Conservation (phyloP, 2,888 invertebrate genomes). For the Pomacea canaliculata region DNA sequence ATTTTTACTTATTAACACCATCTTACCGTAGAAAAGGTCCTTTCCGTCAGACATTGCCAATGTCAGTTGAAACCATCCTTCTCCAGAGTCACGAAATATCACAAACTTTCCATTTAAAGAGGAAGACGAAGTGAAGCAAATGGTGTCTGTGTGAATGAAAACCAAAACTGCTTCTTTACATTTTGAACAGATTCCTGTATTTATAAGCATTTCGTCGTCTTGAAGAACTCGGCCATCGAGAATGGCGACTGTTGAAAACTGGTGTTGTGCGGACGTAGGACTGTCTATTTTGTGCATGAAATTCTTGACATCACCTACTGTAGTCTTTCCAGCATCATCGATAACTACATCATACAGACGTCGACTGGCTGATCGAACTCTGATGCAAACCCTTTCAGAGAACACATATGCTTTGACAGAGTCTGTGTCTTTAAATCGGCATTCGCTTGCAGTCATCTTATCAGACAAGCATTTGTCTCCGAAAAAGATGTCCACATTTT, state of each 20-base stretch:
- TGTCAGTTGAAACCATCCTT: neutral
- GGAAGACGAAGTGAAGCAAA: neutral
- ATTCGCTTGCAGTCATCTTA: neutral
- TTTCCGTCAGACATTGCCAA: slow-evolving; percentile 3
- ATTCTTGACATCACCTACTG: neutral
- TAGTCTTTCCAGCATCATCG: neutral
- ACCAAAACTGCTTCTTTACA: neutral
- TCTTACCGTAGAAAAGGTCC: slow-evolving; percentile 1
- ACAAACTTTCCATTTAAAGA: slow-evolving; percentile 2
- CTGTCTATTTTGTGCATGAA: neutral
- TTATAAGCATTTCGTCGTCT: neutral
- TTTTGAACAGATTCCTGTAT: neutral
- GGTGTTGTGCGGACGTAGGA: neutral
- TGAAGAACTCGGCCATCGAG: neutral
- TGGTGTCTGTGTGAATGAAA: neutral
- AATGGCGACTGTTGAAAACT: neutral
- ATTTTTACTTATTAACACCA: too few relatives aligned
- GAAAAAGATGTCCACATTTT: neutral
- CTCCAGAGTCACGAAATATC: neutral
- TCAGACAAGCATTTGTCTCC: neutral
- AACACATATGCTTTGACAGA: neutral
- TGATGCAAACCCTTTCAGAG: neutral
- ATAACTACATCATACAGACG: neutral
- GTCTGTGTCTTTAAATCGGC: neutral
- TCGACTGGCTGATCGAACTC: neutral